Base-by-base conservation (phyloP, 92 coral and sea anemone genomes). In the Heteractis magnifica region DNA sequence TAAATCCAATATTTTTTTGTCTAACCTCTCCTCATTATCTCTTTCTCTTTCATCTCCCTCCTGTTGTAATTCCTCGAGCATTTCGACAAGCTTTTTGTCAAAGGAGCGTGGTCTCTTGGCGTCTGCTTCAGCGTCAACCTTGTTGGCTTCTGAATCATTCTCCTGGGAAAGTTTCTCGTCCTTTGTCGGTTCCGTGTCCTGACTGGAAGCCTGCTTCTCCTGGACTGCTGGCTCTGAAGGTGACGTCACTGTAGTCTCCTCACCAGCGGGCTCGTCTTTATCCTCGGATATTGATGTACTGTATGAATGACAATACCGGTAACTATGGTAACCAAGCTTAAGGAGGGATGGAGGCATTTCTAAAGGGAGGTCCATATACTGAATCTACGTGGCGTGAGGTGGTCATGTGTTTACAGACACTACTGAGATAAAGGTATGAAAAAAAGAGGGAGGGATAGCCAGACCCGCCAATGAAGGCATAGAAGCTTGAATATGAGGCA, bases 51-150 rank as follows among this genome's bases (percentile, higher is more conserved):
- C 88, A 8, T 85, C 83, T 53, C 75, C 81, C 53, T 85, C 88
- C 48, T 70, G 51, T 51, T 85, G 82, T 44, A 85, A 71, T 41
- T 44, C 65, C 62, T 85, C 88, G 2, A 85, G 88, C 88, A 78
- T 85, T 62, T 79, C 88, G 5, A 85, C 88, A 72, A 85, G 83
- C 73, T 85, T 85, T 65, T 79, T 85, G 77, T 85, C 88, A 49
- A 85, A 85, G 7, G 88, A 85, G 0, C 77, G 19, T 50, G 83
- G 88, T 74, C 83, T 72, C 8, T 52, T 16, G 12, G 56, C 19
- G 56, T 16, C 72, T 76, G 81, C 77, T 11, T 14, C 65, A 4
- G 72, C 52, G 65, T 65, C 80, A 21, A 41, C n/a, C 58, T 23
- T 49, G 70, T 23, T 62, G 70, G 44, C 44, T 34, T 34, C 44